Base-by-base conservation (phyloP, 2,797 vertebrate genomes). In the Periparus ater region DNA sequence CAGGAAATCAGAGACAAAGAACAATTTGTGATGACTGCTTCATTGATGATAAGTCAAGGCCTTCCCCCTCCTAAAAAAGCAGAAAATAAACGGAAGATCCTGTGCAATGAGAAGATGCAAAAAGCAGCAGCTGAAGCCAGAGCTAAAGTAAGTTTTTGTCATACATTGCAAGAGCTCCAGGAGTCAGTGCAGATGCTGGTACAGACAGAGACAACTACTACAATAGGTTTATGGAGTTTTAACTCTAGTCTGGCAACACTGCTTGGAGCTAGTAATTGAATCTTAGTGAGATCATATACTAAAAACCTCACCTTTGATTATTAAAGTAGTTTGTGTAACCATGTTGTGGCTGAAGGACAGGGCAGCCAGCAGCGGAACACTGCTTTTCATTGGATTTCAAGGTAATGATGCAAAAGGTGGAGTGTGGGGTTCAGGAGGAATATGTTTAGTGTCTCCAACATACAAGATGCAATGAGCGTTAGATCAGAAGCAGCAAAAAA, bases 1-100 rank as follows among this genome's bases (percentile, higher is more conserved):
- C 98, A 98, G 78, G 98, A 99, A 97, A 94, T 98, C 87, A 98
- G 94, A 89, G 98, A 99, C 83, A 98, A 98, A 73, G 98, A 99
- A 91, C 91, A 98, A 10, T 96, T 97, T 97, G 94, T 99, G 97
- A 98, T 98, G 85, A 97, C 74, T 38, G 98, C 99, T 96, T 98
- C 96, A 40, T 85, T 94, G 79, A 97, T 98, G 79, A 80, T 98
- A 92, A 98, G 98, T 75, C 98, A 98, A 94, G 98, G 98, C 63
- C 98, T 99, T 76, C 97, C 98, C 6, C 98, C 98, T 42, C 98
- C 97, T 32, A 98, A 98, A 11, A 98, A 98, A 76, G 97, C 97
- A 34, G 98, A 99, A 96, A 97, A 92, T 32, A 98, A 98, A 72
- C 98, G 98, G 95, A 98, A 97, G 91, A 93, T 96, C 22, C 95